Evolutionary conservation across 2,113 vertebrate genomes (phyloP).

Genomic region (zebrafish (Danio rerio)): DNA sequence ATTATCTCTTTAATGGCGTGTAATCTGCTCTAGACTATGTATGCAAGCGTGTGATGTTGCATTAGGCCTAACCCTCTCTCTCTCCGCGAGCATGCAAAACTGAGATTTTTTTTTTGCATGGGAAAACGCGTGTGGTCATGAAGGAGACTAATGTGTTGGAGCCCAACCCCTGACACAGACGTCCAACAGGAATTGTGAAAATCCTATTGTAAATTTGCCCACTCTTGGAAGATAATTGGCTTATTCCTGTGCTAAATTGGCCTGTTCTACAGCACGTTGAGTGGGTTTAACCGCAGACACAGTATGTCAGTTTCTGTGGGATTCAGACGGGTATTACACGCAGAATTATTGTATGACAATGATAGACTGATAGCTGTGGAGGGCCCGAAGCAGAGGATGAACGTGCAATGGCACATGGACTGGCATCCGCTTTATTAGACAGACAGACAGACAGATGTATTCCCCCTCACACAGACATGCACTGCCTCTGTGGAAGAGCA

Average conservation of each 20-base stretch:
- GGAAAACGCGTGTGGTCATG: slow-evolving; percentile 54
- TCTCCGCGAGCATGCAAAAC: slow-evolving; percentile 39
- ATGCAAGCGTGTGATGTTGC: slow-evolving; percentile 48
- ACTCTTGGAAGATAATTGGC: slow-evolving; percentile 74
- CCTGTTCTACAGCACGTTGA: slow-evolving; percentile 70
- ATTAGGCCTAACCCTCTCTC: slow-evolving; percentile 27
- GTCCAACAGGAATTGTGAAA: slow-evolving; percentile 68
- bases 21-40: slow-evolving; percentile 33
- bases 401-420: slow-evolving; percentile 17
- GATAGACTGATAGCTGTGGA: slow-evolving; percentile 70
- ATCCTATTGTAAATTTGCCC: slow-evolving; percentile 74
- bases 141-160: slow-evolving; percentile 28
- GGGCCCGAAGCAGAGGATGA: slow-evolving; percentile 30
- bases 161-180: slow-evolving; percentile 66
- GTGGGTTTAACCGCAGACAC: slow-evolving; percentile 68
- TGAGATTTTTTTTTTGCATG: slow-evolving; percentile 53
- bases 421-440: slow-evolving; percentile 47
- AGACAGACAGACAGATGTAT: slow-evolving; percentile 47
- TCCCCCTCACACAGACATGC: slow-evolving; percentile 23
- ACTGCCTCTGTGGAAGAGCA: slow-evolving; percentile 27
- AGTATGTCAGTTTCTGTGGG: slow-evolving; percentile 67
- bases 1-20: neutral
- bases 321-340: slow-evolving; percentile 71
- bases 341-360: slow-evolving; percentile 73
- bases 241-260: slow-evolving; percentile 76